These are phyloP conservation scores for Pelecanoides urinatrix DNA, from an alignment of 2,113 vertebrate species.

Conservation along the genomic window DNA sequence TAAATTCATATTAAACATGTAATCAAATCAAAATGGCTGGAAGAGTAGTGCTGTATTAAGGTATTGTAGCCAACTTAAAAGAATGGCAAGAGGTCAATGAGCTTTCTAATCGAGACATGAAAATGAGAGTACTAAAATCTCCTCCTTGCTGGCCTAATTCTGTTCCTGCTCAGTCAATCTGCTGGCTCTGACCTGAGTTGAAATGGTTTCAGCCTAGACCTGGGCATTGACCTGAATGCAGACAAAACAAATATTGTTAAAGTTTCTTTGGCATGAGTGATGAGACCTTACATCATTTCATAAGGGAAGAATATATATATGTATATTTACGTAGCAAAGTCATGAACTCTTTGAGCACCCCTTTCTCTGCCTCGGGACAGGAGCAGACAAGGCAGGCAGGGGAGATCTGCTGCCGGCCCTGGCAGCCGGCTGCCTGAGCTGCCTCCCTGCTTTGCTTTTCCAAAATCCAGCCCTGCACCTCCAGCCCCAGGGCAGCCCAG, in stretches of 20 bases:
- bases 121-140: neutral
- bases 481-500: fast-evolving
- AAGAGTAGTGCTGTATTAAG: neutral
- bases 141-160: neutral
- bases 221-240: neutral
- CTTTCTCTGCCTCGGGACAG: neutral
- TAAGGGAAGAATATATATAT: neutral
- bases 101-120: neutral
- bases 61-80: neutral
- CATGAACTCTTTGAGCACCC: neutral
- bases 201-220: neutral
- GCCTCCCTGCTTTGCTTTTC: neutral
- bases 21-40: neutral
- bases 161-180: neutral
- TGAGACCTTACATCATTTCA: neutral
- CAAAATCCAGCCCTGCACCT: neutral
- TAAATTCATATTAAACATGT: neutral
- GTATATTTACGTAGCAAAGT: neutral
- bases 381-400: neutral
- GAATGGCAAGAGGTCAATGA: neutral
- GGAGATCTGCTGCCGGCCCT: neutral
- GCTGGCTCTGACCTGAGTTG: neutral
- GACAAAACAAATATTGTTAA: neutral
- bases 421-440: fast-evolving
- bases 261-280: neutral